Percentiles rank a stretch among this genome's conserved stretches.
phyloP scores from a whole-genome alignment of 2,797 vertebrate species.

The Myotis planiceps region DNA sequence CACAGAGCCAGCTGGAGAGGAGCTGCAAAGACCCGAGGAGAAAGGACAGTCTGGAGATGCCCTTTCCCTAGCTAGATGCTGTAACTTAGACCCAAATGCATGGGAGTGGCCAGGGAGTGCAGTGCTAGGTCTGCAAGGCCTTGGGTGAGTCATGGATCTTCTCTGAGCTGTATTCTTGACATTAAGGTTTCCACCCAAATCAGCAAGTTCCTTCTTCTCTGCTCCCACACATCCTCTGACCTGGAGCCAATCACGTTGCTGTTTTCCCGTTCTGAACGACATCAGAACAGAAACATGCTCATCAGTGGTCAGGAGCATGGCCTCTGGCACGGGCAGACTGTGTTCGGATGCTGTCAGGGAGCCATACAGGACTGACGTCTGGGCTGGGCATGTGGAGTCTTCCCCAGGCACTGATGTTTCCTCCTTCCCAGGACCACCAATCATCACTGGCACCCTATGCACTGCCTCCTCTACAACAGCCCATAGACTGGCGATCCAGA shows the following conservation, averaged over 20 bases:
- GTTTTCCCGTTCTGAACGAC: background rate
- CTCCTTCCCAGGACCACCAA: background rate
- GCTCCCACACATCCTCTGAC: background rate
- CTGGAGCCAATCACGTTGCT: background rate
- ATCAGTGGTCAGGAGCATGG: fast-evolving
- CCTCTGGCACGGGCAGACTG: background rate
- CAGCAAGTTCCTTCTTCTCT: background rate
- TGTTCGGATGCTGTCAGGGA: background rate
- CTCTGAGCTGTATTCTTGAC: background rate
- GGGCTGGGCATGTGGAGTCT: background rate
- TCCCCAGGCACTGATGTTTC: background rate
- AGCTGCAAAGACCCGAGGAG: background rate
- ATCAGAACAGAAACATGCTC: background rate
- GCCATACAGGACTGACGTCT: background rate
- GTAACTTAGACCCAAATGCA: background rate
- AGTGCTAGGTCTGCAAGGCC: background rate
- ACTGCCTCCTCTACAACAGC: background rate
- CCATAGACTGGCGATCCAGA: background rate
- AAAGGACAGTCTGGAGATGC: background rate
- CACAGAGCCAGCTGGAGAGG: background rate
- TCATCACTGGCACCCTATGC: background rate
- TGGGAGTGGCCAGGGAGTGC: background rate
- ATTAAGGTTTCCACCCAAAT: background rate
- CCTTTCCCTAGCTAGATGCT: background rate
- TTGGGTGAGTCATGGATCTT: background rate